These are phyloP conservation scores for Aplidium turbinatum DNA, from an alignment of 23 tunicate genomes.

Conservation along the genomic window DNA sequence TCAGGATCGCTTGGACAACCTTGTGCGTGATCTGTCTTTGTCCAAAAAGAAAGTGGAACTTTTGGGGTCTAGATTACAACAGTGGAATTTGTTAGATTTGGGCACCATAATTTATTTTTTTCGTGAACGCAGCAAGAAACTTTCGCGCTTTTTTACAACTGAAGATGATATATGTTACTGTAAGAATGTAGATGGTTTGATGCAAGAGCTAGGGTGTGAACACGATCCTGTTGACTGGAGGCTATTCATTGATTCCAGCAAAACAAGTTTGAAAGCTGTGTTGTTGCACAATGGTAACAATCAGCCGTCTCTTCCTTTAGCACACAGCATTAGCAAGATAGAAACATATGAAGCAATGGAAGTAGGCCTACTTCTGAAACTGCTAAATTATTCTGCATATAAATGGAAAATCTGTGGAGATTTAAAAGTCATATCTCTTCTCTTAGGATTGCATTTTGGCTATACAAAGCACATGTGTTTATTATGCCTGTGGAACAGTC, in stretches of 20 bases:
- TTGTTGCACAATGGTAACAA: no score
- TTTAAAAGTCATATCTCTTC: conserved; percentile 35
- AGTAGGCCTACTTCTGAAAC: conserved; percentile 1
- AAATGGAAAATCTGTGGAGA: conserved; percentile 32
- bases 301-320: conserved; percentile 21
- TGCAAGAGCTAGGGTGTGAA: conserved; percentile 35
- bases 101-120: conserved; percentile 30
- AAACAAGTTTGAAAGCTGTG: no score
- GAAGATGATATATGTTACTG: conserved; percentile 22
- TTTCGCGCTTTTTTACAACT: conserved; percentile 14
- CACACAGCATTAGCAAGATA: background rate
- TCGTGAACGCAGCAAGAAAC: conserved; percentile 17
- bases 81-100: conserved; percentile 31
- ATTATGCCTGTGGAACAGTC: conserved; percentile 37
- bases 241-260: no score
- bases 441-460: conserved; percentile 28
- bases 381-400: conserved; percentile 8
- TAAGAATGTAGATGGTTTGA: conserved; percentile 2
- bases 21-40: conserved; percentile 38
- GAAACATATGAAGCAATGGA: conserved; percentile 15
- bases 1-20: no score
- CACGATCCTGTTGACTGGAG: conserved; percentile 30
- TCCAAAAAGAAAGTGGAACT: conserved; percentile 38
- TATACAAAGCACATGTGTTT: conserved; percentile 36
- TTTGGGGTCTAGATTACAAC: conserved; percentile 32